Evolutionary conservation across 2,797 vertebrate genomes (phyloP).

Genomic region (Aphelocoma californica): DNA sequence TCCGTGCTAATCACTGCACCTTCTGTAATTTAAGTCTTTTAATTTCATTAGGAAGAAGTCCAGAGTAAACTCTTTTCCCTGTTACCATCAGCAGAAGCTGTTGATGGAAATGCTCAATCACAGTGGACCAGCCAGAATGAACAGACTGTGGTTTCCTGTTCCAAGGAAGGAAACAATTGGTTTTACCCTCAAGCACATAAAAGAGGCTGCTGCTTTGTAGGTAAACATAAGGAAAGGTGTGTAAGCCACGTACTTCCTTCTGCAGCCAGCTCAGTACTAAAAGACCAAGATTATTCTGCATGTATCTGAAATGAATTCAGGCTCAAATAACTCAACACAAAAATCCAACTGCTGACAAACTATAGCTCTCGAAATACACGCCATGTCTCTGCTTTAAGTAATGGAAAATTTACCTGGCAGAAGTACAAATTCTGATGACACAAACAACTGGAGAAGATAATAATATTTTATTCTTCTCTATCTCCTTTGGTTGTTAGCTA

Average conservation of each 20-base stretch:
- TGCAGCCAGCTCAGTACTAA: neutral
- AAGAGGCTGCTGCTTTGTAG: slow-evolving; percentile 1
- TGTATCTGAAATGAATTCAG: neutral
- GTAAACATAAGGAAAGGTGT: slow-evolving; percentile 26
- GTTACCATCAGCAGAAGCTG: neutral
- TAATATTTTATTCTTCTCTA: neutral
- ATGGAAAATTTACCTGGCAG: neutral
- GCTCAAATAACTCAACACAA: neutral
- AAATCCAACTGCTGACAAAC: neutral
- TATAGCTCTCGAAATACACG: neutral
- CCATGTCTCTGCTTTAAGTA: neutral
- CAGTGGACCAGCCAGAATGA: neutral
- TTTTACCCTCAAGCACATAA: neutral
- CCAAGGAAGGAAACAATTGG: slow-evolving; percentile 32
- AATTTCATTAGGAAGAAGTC: slow-evolving; percentile 4
- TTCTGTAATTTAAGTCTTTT: neutral
- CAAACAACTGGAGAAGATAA: neutral
- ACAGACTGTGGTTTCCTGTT: slow-evolving; percentile 42
- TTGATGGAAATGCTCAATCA: neutral
- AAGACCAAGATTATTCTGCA: neutral
- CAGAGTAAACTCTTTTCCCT: neutral
- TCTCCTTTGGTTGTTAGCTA: neutral
- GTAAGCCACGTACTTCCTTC: neutral
- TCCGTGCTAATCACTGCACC: neutral
- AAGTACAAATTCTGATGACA: neutral